These are phyloP conservation scores for Pteromalus puparum DNA, from an alignment of 1,140 invertebrate species.

Conservation along the genomic window DNA sequence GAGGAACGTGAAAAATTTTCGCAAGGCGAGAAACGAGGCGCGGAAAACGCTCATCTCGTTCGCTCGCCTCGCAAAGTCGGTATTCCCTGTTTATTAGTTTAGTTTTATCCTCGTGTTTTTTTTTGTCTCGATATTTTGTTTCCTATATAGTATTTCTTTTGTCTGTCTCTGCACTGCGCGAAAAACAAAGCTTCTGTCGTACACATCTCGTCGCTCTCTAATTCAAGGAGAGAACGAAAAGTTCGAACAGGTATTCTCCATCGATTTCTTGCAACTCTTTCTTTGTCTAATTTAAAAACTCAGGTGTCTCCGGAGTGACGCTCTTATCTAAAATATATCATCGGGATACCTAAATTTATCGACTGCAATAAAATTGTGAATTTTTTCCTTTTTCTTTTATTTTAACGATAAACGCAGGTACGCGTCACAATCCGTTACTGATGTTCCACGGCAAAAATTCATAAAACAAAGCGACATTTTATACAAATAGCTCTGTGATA, in stretches of 20 bases:
- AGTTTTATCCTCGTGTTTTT: neutral
- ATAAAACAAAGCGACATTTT: conserved; percentile 54
- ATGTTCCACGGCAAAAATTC: conserved; percentile 39
- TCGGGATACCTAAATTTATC: conserved; percentile 52
- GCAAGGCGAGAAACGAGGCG: conserved; percentile 47
- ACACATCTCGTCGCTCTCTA: neutral
- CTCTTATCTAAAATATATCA: conserved; percentile 62
- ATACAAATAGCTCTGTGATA: conserved; percentile 65
- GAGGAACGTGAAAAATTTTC: conserved; percentile 61
- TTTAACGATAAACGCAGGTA: neutral
- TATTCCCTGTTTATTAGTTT: neutral
- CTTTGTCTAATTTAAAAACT: conserved; percentile 51
- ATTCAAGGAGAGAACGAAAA: neutral
- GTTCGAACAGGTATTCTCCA: neutral
- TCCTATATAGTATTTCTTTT: neutral
- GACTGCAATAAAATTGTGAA: conserved; percentile 56
- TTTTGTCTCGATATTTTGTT: neutral
- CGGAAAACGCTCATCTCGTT: neutral
- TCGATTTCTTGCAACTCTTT: neutral
- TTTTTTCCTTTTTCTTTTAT: neutral
- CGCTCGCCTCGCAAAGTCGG: neutral
- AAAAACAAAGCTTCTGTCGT: neutral
- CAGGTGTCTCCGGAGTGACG: conserved; percentile 22
- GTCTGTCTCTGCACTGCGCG: neutral
- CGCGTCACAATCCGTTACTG: conserved; percentile 33